Percentiles rank a stretch among this genome's conserved stretches.
These are phyloP conservation scores for Ictalurus furcatus DNA, from an alignment of 2,113 vertebrate genomes.

Conservation along the genomic window DNA sequence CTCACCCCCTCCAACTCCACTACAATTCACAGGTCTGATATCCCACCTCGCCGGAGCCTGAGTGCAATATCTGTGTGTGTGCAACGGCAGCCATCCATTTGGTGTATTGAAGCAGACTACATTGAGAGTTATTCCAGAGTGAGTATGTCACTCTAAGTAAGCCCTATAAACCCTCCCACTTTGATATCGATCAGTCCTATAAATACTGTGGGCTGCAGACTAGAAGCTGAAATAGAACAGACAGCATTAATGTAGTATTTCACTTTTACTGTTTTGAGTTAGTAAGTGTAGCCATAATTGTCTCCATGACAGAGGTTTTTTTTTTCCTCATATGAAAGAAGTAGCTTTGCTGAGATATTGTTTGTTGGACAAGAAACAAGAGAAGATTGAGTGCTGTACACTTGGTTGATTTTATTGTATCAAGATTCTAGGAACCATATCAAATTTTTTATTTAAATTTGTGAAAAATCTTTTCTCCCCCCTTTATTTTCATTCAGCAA, in stretches of 20 bases:
- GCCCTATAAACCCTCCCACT: constrained; percentile 32
- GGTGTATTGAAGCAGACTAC: constrained; percentile 23
- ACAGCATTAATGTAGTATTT: constrained; percentile 37
- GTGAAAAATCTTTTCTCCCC: not conserved
- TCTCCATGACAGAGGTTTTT: constrained; percentile 7
- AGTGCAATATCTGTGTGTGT: constrained; percentile 34
- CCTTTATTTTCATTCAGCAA: constrained; percentile 9
- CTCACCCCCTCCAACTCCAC: constrained; percentile 36
- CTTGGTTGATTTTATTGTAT: constrained; percentile 12
- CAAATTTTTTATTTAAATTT: not conserved
- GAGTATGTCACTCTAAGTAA: constrained; percentile 16
- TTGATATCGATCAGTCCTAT: constrained; percentile 37
- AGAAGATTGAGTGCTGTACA: constrained; percentile 6
- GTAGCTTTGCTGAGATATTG: constrained; percentile 12
- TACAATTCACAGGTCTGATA: constrained; percentile 65
- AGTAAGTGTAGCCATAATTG: constrained; percentile 12
- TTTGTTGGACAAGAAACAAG: constrained; percentile 5
- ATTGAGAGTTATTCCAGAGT: constrained; percentile 22
- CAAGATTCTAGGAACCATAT: constrained; percentile 12
- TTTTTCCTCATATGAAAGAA: not conserved
- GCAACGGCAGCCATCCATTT: constrained; percentile 18
- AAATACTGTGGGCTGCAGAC: constrained; percentile 34
- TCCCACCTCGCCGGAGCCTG: constrained; percentile 67
- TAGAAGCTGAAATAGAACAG: constrained; percentile 14
- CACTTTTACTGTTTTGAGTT: constrained; percentile 25